Evolutionary conservation across 1,140 invertebrate genomes (phyloP).

Genomic region (Geopemphigus sp.): DNA sequence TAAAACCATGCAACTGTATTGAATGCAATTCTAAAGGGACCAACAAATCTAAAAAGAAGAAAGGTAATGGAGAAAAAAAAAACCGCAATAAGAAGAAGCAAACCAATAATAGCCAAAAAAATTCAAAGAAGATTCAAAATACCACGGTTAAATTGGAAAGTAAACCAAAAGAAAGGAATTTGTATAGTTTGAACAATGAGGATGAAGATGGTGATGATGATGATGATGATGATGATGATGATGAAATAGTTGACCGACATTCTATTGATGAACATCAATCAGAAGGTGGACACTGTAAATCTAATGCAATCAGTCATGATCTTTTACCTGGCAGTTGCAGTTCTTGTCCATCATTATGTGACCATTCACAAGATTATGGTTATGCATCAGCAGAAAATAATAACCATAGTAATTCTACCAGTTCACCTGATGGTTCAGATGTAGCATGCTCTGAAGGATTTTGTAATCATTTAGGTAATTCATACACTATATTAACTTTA

Average conservation of each 20-base stretch:
- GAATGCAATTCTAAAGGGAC: slow-evolving; percentile 40
- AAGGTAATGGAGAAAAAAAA: slow-evolving; percentile 22
- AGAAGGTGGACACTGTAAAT: slow-evolving; percentile 33
- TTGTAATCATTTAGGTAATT: slow-evolving; percentile 71
- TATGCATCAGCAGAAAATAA: slow-evolving; percentile 78
- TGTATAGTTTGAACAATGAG: slow-evolving; percentile 11
- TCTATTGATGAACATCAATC: slow-evolving; percentile 27
- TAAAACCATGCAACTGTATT: slow-evolving; percentile 16
- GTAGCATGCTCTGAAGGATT: slow-evolving; percentile 79
- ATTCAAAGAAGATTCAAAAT: slow-evolving; percentile 43
- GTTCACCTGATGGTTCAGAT: slow-evolving; percentile 79
- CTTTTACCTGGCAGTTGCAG: slow-evolving; percentile 33
- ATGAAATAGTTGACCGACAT: slow-evolving; percentile 22
- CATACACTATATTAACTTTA: slow-evolving; percentile 50
- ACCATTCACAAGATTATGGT: slow-evolving; percentile 77
- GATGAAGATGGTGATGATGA: slow-evolving; percentile 16
- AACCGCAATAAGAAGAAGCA: slow-evolving; percentile 44
- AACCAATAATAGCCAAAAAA: slow-evolving; percentile 25
- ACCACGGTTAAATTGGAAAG: slow-evolving; percentile 1
- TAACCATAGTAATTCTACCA: slow-evolving; percentile 58
- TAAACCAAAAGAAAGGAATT: not conserved
- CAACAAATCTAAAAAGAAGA: slow-evolving; percentile 47
- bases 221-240: slow-evolving; percentile 28
- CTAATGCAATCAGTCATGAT: slow-evolving; percentile 38
- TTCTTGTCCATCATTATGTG: slow-evolving; percentile 59